Base-by-base conservation (phyloP, 2,888 invertebrate species). In the Gasteruption jaculator region DNA sequence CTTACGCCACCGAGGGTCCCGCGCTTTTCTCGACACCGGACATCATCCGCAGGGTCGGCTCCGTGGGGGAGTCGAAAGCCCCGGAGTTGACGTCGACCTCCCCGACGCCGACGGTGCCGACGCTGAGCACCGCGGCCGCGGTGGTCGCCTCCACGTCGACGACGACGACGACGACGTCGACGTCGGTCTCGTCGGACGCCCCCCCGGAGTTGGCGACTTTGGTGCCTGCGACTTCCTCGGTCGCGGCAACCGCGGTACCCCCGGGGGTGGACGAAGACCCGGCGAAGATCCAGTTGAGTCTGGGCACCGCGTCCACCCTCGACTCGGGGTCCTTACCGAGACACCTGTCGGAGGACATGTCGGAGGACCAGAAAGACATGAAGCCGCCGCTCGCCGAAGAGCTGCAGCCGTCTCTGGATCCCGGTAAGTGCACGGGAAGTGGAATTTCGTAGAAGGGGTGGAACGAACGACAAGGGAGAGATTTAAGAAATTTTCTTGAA, bases 1-100 rank as follows among this genome's bases (percentile, higher is more conserved):
- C 79, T 11, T 80, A 78, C 59, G 73, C 80, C 31, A 60, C 71
- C 21, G 49, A 74, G 24, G 75, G 74, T 3, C 75, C 86, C 43
- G 83, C 85, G 24, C 68, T 87, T 43, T 86, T 87, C 65, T 86
- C 86, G 5, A 81, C 85, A 27, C 86, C 87, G 14, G 87, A 87
- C 73, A 85, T 86, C 38, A 85, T 86, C 43, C 75, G 85, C 55
- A 75, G 85, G 55, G 83, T 85, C 11, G 76, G 77, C 38, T 74
- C 75, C 29, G 76, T 75, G 39, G 67, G 62, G 30, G 78, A 78
- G 58, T 50, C 63, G 2, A 65, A 67, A 65, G 57, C 30, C 19
- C 31, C 43, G 51, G 74, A 72, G 43, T 61, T 62, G 19, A 49
- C 63, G 4, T 26, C 41, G 4, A 51, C 56, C 7, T 61, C 66